Evolutionary conservation across 2,113 vertebrate genomes (phyloP), one percentile per base, ranked within the genome.

Genomic region (Anoura caudifer): DNA sequence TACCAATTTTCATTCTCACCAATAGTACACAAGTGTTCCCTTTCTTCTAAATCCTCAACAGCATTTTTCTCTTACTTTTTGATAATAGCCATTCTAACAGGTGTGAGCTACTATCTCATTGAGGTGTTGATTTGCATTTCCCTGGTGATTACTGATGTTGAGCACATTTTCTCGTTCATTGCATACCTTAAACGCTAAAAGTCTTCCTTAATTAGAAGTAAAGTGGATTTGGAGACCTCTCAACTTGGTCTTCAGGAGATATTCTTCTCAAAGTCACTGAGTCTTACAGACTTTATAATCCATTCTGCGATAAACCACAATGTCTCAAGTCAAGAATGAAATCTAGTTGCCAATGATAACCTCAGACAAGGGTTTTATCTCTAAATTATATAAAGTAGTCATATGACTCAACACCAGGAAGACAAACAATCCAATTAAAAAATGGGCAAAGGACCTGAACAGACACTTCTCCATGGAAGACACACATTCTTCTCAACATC

Each of bases 281-380:
- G 22, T 88, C 38, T 92, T 81, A 88, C 19, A 92, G 47, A 94
- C 47, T 88, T 96, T 76, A 86, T 76, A 86, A 94, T 89, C 56
- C 93, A 61, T 96, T 94, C 79, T 92, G 26, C 88, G 82, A 75
- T 96, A 90, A 61, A 98, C 33, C 28, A 19, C 52, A 69, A 77
- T 82, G 56, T 96, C 90, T 96, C 82, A 89, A 77, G 31, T 96
- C 92, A 97, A 91, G 83, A 97, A 96, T 73, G 52, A 92, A 96
- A 95, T 86, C 72, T 86, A 38, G 61, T 61, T 28, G 59, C 26
- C 59, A 28, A 28, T 61, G 59, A 28, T 12, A 61, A 59, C 26
- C 10, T 28, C 59, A 26, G 59, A 28, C 59, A 28, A 61, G 59
- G 59, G 59, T 61, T 61, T 61, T 9, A 61, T 61, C 59, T 61